phyloP scores from a whole-genome alignment of 1,140 invertebrate species.

The Heterodera schachtii region DNA sequence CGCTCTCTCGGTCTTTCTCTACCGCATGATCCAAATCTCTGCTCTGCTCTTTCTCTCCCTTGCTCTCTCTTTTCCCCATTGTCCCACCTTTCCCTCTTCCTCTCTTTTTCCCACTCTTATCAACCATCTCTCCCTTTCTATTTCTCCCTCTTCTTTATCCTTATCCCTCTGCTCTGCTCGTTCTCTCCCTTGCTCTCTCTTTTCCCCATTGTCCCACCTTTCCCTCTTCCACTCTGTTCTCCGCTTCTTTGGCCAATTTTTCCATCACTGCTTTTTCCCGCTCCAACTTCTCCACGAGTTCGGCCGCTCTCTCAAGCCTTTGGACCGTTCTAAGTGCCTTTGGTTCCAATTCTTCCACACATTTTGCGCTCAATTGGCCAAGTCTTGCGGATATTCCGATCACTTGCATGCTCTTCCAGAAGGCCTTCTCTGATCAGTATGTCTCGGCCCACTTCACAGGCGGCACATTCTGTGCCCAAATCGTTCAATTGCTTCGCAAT shows the following conservation, averaged over 20 bases:
- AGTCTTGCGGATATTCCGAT: conserved; percentile 34
- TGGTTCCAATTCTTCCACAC: conserved; percentile 36
- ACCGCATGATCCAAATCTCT: too few species aligned
- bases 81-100: background rate
- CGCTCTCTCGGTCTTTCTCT: too few species aligned
- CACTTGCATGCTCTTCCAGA: conserved; percentile 50
- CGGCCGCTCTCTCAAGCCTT: conserved; percentile 41
- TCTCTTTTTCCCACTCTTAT: too few species aligned
- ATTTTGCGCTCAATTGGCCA: conserved; percentile 33
- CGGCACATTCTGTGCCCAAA: conserved; percentile 31
- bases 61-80: background rate
- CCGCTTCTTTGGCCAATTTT: conserved; percentile 35
- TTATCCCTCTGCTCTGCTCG: background rate
- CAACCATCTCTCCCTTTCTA: too few species aligned
- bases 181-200: too few species aligned
- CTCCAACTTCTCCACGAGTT: conserved; percentile 49
- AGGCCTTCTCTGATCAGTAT: conserved; percentile 51
- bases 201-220: background rate
- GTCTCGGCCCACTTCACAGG: conserved; percentile 52
- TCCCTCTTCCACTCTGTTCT: conserved; percentile 28
- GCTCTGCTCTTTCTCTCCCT: too few species aligned
- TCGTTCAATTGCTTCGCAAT: conserved; percentile 45
- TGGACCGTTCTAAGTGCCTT: conserved; percentile 35
- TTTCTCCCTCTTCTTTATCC: background rate
- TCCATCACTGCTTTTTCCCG: conserved; percentile 41